Evolutionary conservation across 2,113 vertebrate genomes (phyloP).

Genomic region (Myotis lucifugus): DNA sequence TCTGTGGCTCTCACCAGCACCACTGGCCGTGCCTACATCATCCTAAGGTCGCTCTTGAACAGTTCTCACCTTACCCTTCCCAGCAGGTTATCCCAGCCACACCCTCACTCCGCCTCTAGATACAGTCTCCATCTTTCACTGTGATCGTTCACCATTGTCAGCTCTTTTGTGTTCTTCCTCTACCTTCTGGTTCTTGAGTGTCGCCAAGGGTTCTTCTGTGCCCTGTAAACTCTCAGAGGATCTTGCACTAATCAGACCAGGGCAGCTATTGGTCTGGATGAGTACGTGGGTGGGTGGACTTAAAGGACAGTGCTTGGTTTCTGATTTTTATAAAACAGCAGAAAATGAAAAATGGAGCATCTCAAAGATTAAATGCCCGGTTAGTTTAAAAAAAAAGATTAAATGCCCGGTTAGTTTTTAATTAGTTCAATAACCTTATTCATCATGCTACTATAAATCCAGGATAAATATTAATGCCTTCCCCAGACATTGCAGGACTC

Average conservation of each 20-base stretch:
- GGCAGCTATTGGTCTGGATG: background rate
- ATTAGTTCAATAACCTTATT: slow-evolving; percentile 17
- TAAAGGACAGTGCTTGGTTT: background rate
- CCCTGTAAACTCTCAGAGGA: background rate
- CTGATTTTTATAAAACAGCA: slow-evolving; percentile 22
- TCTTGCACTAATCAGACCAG: background rate
- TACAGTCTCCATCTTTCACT: background rate
- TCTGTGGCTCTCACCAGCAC: background rate
- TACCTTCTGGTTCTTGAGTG: background rate
- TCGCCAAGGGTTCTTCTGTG: background rate
- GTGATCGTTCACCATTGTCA: background rate
- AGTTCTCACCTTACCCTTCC: background rate
- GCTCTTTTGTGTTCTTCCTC: background rate
- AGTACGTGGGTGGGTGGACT: background rate
- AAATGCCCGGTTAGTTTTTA: background rate
- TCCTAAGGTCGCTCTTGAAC: background rate
- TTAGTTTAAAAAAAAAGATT: slow-evolving; percentile 29
- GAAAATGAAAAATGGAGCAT: background rate
- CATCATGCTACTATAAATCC: background rate
- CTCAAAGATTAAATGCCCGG: background rate
- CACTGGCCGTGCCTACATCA: background rate
- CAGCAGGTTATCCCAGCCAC: background rate
- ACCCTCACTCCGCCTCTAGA: background rate
- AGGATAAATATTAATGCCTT: background rate
- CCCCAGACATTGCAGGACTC: background rate